A percentile compares a stretch with the other conserved stretches of the same genome.
These are phyloP conservation scores for Caenorhabditis becei DNA, from an alignment of 2,888 invertebrate species.

Conservation along the genomic window DNA sequence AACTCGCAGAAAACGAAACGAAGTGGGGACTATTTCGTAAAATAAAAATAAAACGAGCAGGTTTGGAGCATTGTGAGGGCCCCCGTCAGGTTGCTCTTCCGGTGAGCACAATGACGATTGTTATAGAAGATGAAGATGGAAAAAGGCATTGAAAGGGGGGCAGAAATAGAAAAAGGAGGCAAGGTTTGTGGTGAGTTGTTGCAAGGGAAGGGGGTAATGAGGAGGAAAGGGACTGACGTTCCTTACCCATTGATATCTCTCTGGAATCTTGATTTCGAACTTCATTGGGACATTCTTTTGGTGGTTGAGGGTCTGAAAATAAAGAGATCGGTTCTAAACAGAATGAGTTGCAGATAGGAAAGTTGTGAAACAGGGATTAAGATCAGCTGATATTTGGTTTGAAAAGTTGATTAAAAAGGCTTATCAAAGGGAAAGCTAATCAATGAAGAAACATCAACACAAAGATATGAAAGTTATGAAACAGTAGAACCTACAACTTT, in stretches of 20 bases:
- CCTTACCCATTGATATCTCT: slow-evolving; percentile 52
- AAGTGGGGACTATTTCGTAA: background rate
- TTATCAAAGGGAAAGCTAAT: too few species aligned
- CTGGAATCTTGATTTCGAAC: slow-evolving; percentile 10
- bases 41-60: background rate
- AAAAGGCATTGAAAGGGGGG: background rate
- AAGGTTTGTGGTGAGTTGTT: slow-evolving; percentile 7
- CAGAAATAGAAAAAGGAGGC: background rate
- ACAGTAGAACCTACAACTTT: too few species aligned
- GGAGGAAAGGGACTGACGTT: too few species aligned
- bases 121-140: background rate
- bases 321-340: background rate
- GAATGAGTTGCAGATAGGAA: too few species aligned
- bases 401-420: too few species aligned
- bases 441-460: too few species aligned
- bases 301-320: background rate
- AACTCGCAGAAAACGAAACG: slow-evolving; percentile 15
- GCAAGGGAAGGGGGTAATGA: slow-evolving; percentile 5
- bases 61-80: background rate
- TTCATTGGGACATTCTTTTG: slow-evolving; percentile 25
- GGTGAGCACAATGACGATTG: slow-evolving; percentile 56
- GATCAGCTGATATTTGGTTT: too few species aligned
- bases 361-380: too few species aligned
- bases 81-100: slow-evolving; percentile 46
- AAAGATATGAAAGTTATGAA: too few species aligned